These are phyloP conservation scores for Spheniscus humboldti DNA, from an alignment of 2,797 vertebrate genomes.

Conservation along the genomic window DNA sequence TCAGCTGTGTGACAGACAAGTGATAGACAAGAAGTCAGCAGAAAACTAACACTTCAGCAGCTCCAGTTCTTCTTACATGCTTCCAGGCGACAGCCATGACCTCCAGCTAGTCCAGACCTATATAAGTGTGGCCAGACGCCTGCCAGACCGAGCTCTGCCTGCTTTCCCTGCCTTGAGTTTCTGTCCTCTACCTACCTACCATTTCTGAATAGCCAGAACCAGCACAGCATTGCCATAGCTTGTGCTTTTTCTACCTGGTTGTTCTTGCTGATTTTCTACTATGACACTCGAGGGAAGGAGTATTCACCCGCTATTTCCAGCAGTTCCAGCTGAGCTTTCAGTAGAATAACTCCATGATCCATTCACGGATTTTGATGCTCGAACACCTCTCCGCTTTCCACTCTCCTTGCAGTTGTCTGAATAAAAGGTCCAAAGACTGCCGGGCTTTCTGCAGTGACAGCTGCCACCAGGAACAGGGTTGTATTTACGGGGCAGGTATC, in stretches of 20 bases:
- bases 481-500: not conserved
- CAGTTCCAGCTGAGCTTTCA: not conserved
- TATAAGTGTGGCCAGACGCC: fast-evolving
- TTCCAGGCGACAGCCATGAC: not conserved
- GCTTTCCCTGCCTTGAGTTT: not conserved
- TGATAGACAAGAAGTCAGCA: not conserved
- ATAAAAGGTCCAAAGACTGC: not conserved
- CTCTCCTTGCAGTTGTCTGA: not conserved
- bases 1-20: not conserved
- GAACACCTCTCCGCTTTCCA: not conserved
- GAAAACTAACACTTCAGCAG: not conserved
- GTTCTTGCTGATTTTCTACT: not conserved
- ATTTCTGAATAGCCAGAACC: not conserved
- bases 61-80: not conserved
- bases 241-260: not conserved
- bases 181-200: not conserved
- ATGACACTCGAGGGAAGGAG: no score
- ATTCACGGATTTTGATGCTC: not conserved
- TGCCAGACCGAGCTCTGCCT: not conserved
- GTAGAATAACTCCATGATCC: fast-evolving
- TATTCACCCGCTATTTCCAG: not conserved
- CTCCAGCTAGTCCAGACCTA: not conserved
- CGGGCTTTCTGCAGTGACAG: not conserved
- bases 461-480: not conserved
- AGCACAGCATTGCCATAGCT: not conserved